Evolutionary conservation across 1,140 invertebrate genomes (phyloP).

Genomic region (Psilanteris sp.): DNA sequence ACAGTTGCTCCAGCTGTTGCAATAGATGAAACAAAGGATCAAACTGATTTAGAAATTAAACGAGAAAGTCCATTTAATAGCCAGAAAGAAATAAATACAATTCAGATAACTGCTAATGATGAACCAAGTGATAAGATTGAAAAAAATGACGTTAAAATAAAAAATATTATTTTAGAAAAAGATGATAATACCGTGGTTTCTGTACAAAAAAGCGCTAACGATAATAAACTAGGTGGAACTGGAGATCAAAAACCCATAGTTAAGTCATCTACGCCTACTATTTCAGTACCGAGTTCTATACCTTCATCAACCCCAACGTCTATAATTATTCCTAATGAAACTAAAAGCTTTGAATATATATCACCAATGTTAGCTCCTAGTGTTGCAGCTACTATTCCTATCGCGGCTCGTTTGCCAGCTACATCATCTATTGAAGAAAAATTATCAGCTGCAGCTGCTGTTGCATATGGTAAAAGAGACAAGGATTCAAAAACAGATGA

Average conservation of each 20-base stretch:
- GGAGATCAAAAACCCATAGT: neutral
- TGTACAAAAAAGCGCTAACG: neutral
- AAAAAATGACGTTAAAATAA: conserved; percentile 45
- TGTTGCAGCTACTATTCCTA: conserved; percentile 70
- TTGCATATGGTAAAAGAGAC: conserved; percentile 66
- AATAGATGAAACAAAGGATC: conserved; percentile 79
- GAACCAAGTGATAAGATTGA: conserved; percentile 53
- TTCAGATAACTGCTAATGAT: too few species aligned
- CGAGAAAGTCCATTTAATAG: conserved; percentile 80
- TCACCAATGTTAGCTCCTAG: conserved; percentile 63
- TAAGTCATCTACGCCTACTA: neutral
- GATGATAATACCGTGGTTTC: conserved; percentile 24
- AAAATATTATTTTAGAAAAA: conserved; percentile 37
- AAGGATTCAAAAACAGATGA: conserved; percentile 71
- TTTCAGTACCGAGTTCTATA: neutral
- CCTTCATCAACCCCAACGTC: neutral
- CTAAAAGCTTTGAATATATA: conserved; percentile 61
- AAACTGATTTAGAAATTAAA: conserved; percentile 81
- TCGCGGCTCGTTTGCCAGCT: conserved; percentile 74
- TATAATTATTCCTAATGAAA: conserved; percentile 4
- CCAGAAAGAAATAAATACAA: conserved; percentile 81
- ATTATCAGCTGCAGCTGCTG: conserved; percentile 74
- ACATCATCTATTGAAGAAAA: conserved; percentile 78
- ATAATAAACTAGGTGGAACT: conserved; percentile 1
- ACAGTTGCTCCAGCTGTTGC: too few species aligned